Evolutionary conservation across 2,888 invertebrate genomes (phyloP).

Genomic region (Heliconius ethilla): DNA sequence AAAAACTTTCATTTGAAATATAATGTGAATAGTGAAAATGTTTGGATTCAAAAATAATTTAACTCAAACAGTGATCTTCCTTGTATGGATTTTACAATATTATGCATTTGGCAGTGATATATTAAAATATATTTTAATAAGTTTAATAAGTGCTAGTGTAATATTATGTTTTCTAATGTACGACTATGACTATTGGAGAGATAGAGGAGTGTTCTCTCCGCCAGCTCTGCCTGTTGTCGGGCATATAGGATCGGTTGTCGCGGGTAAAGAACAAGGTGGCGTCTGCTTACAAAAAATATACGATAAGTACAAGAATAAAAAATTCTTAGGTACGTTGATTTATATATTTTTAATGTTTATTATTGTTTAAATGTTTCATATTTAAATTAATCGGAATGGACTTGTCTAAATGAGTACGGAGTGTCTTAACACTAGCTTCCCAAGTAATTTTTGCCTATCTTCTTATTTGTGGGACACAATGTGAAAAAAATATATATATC

Average conservation of each 20-base stretch:
- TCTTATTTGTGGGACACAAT: background rate
- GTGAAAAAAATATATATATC: too few relatives aligned
- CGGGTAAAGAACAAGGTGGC: conserved; percentile 74
- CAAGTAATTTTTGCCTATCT: background rate
- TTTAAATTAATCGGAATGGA: too few relatives aligned
- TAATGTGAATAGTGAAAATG: conserved; percentile 56
- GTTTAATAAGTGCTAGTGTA: conserved; percentile 50
- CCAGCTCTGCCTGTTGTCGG: conserved; percentile 72
- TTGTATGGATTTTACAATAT: conserved; percentile 61
- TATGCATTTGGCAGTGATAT: conserved; percentile 60
- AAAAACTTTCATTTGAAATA: background rate
- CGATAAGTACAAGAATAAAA: conserved; percentile 63
- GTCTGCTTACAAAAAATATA: conserved; percentile 74
- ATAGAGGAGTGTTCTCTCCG: conserved; percentile 69
- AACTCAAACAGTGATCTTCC: conserved; percentile 56
- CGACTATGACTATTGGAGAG: conserved; percentile 74
- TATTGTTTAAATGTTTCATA: too few relatives aligned
- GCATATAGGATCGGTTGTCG: conserved; percentile 68
- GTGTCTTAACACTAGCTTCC: background rate
- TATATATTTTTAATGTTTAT: background rate
- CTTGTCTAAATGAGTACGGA: background rate
- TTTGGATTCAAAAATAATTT: conserved; percentile 68
- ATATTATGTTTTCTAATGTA: conserved; percentile 64
- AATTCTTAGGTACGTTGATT: conserved; percentile 66
- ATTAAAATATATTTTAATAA: conserved; percentile 59